phyloP scores from a whole-genome alignment of 2,113 vertebrate species.

The Eptatretus burgeri region DNA sequence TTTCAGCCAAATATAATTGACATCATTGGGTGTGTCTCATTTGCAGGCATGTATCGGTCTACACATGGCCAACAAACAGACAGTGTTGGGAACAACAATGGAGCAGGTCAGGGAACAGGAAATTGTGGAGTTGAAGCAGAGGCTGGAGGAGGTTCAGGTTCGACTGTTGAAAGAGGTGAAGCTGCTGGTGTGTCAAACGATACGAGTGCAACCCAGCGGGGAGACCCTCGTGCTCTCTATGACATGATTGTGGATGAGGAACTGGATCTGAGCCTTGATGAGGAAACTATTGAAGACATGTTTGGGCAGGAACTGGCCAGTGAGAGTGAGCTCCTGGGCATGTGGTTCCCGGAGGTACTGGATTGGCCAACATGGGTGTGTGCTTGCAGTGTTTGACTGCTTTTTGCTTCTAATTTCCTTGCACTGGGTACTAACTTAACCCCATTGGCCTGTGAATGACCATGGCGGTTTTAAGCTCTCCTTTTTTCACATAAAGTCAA shows the following conservation, averaged over 20 bases:
- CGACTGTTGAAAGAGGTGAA: constrained; percentile 11
- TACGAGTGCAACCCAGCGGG: constrained; percentile 62
- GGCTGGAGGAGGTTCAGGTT: constrained; percentile 12
- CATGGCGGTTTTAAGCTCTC: too few species aligned
- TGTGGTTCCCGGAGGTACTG: constrained; percentile 99
- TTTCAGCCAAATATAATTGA: too few species aligned
- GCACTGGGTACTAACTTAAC: too few species aligned
- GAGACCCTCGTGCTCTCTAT: constrained; percentile 49
- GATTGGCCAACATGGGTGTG: constrained; percentile 99
- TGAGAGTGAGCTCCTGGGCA: constrained; percentile 98
- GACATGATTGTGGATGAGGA: constrained; percentile 96
- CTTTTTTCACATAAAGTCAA: too few species aligned
- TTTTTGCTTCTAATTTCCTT: too few species aligned
- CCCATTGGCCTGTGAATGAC: too few species aligned
- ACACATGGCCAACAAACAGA: neutral
- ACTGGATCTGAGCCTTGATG: constrained; percentile 80
- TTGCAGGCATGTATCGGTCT: constrained; percentile 2
- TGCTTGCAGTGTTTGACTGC: constrained; percentile 29
- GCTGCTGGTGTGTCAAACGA: constrained; percentile 73
- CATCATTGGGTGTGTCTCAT: too few species aligned
- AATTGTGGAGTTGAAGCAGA: neutral
- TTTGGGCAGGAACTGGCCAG: constrained; percentile 74
- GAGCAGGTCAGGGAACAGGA: neutral
- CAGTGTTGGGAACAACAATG: neutral
- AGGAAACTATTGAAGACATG: constrained; percentile 98